Base-by-base conservation (phyloP, 2,888 invertebrate genomes). In the Oscheius sp. region DNA sequence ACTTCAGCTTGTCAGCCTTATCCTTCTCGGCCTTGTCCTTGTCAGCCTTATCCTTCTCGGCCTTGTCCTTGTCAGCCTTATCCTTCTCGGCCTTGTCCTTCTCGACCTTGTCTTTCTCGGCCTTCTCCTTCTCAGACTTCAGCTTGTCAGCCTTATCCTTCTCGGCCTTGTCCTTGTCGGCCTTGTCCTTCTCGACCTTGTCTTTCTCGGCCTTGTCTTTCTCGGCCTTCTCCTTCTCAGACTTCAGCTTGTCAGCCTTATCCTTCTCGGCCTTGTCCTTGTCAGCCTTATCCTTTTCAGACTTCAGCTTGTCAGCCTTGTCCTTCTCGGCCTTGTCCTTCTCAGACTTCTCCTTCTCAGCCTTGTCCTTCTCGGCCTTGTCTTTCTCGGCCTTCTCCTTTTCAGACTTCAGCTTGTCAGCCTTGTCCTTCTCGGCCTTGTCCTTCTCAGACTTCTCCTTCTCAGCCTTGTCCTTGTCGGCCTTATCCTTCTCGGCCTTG, bases 21-120 rank as follows among this genome's bases (percentile, higher is more conserved):
- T 53, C 53, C 53, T 53, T 53, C 33, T 53, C 53, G 23, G 53
- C 31, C 53, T 53, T 53, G n/a, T 53, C 53, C 33, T 53, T 53
- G 12, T 53, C 53, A 20, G 17, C 29, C 33, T 53, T 53, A 12
- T 29, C 29, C 33, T 53, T 53, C 5, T 53, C 53, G 33, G 5
- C 29, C 31, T 53, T 53, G 33, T 27, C 27, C 53, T 53, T 53
- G 5, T 53, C 53, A 33, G 34, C 6, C 53, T 53, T 53, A 2
- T 25, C 23, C 48, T 48, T 48, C 12, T 29, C 52, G 25, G 27
- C 23, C 27, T 52, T 52, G 10, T 23, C 23, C 27, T 52, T 52
- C 23, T 52, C 53, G 31, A 33, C 53, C 33, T 53, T 53, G 15
- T 53, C 53, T 29, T 53, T 53, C 31, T 53, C 53, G 6, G 53